Evolutionary conservation across 2,888 invertebrate species (phyloP), one percentile per base, ranked within the genome.

Genomic region (Lithophane ornitopus): DNA sequence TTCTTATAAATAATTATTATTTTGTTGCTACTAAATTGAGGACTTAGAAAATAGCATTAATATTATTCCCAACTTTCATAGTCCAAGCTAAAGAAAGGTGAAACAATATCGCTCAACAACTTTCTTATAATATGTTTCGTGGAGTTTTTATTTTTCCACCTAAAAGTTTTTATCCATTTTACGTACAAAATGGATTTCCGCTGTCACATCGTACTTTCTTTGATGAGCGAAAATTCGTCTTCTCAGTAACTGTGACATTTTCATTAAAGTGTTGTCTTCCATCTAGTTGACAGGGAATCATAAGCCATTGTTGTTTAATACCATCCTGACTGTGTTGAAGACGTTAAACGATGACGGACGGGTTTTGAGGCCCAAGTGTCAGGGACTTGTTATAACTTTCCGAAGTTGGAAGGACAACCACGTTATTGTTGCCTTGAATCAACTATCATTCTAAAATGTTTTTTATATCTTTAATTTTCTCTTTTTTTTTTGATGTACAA

Each of bases 231-330:
- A 89, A 90, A 88, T 86, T 89, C 70, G 85, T 87, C 87, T 78
- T 89, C 88, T 91, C 88, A 85, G 90, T 89, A 88, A 91, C 91
- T 90, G 89, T 90, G 93, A 93, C 92, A 88, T 93, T 93, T 93
- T 92, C 93, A 93, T 93, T 93, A 93, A 93, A 93, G 87, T 90
- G 92, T 91, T 92, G 91, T 90, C 91, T 90, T 85, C 87, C 88
- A 90, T 90, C 86, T 88, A 85, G 91, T 89, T 92, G 92, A 92
- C 91, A 89, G 89, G 84, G 89, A 91, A 91, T 93, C 92, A 91
- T 91, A 91, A 91, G 89, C 91, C 81, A 90, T 91, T 91, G 92
- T 93, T 92, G 88, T 89, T 87, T 91, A 92, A 93, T 91, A 89
- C 87, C 86, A 85, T 84, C 88, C 83, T 69, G 80, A 70, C 81